phyloP scores from a whole-genome alignment of 2,797 vertebrate genomes.

The Propithecus perrieri region DNA sequence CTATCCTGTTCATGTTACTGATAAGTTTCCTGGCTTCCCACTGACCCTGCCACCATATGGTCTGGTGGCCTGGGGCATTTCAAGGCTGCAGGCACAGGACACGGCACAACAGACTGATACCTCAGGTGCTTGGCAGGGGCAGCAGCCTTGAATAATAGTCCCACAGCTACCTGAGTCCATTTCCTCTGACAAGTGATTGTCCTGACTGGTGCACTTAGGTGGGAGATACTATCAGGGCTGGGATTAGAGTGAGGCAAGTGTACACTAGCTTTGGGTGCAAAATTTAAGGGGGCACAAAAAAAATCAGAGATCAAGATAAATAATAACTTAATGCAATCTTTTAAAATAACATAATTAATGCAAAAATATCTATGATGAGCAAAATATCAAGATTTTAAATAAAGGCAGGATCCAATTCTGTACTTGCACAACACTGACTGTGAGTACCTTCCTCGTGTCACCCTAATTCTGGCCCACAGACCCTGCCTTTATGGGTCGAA shows the following conservation, averaged over 20 bases:
- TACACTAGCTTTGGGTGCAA: not conserved
- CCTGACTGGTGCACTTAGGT: not conserved
- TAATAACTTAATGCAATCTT: not conserved
- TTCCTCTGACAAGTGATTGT: not conserved
- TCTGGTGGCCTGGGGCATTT: not conserved
- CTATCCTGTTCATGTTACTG: not conserved
- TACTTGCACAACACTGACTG: not conserved
- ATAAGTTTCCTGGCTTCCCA: not conserved
- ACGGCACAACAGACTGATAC: not conserved
- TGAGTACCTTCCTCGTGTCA: not conserved
- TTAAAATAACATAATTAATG: slow-evolving; percentile 5
- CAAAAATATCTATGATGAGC: not conserved
- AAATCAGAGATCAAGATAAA: not conserved
- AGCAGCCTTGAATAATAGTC: not conserved
- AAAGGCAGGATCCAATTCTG: not conserved
- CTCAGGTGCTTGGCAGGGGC: not conserved
- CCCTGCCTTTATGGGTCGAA: not conserved
- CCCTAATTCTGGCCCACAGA: not conserved
- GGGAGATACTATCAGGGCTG: not conserved
- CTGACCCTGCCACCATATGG: not conserved
- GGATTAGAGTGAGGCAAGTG: not conserved
- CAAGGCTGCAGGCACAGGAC: not conserved
- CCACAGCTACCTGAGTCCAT: not conserved
- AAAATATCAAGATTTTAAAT: not conserved
- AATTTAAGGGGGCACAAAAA: not conserved